Evolutionary conservation across 2,888 invertebrate genomes (phyloP).

Genomic region (Caenorhabditis wallacei): DNA sequence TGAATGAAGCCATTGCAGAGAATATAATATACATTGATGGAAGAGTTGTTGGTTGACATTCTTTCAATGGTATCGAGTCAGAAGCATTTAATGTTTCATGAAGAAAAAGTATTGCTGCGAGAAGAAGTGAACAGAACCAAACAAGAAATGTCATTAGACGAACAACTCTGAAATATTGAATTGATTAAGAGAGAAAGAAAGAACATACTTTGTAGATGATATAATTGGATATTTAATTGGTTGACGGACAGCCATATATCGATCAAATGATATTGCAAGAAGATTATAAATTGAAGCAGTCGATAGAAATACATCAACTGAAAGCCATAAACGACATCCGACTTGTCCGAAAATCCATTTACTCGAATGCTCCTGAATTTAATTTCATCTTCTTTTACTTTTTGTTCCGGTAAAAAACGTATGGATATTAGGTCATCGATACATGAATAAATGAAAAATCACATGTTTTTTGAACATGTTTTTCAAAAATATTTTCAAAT

Average conservation of each 20-base stretch:
- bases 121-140: slow-evolving; percentile 95
- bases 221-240: slow-evolving; percentile 96
- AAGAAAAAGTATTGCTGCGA: slow-evolving; percentile 95
- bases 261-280: slow-evolving; percentile 93
- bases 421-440: neutral
- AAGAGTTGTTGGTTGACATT: slow-evolving; percentile 78
- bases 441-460: neutral
- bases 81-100: slow-evolving; percentile 57
- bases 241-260: slow-evolving; percentile 94
- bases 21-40: slow-evolving; percentile 80
- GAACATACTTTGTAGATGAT: slow-evolving; percentile 84
- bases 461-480: slow-evolving; percentile 2
- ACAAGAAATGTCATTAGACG: slow-evolving; percentile 85
- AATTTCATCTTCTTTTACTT: neutral
- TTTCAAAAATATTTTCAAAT: neutral
- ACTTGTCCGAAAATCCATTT: slow-evolving; percentile 96
- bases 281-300: slow-evolving; percentile 96
- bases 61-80: slow-evolving; percentile 42
- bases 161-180: slow-evolving; percentile 72
- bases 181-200: neutral
- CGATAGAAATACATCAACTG: slow-evolving; percentile 98
- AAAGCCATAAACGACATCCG: slow-evolving; percentile 97
- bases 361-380: slow-evolving; percentile 85
- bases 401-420: too few species aligned
- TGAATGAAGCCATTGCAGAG: slow-evolving; percentile 81